These are phyloP conservation scores for Cephalopachus bancanus DNA, from an alignment of 2,797 vertebrate genomes.

Conservation along the genomic window DNA sequence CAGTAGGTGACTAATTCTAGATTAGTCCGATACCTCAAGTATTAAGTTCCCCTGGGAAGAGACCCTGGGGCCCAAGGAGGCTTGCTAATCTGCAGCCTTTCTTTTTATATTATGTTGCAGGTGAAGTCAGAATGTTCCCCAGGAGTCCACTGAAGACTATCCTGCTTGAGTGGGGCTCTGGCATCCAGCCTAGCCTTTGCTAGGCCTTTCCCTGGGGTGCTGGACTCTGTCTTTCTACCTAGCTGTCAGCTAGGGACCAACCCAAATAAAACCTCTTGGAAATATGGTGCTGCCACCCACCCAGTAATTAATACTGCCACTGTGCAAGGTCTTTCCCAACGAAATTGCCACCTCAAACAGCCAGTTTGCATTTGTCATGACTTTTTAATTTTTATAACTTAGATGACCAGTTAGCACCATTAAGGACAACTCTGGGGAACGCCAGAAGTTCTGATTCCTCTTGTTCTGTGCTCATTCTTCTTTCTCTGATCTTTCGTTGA, in stretches of 20 bases:
- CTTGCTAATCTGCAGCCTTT: background rate
- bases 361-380: constrained; percentile 29
- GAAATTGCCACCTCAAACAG: background rate
- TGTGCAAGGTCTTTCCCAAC: background rate
- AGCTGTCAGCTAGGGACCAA: background rate
- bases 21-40: background rate
- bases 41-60: background rate
- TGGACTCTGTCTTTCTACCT: background rate
- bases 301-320: background rate
- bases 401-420: background rate
- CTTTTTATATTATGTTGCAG: background rate
- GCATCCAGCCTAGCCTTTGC: background rate
- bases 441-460: background rate
- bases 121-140: background rate
- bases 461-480: background rate
- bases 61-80: background rate
- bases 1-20: background rate
- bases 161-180: background rate
- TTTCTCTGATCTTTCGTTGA: constrained; percentile 6
- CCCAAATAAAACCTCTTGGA: background rate
- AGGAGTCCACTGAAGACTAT: background rate
- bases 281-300: background rate
- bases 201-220: constrained; percentile 2
- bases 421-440: background rate
- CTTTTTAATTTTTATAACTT: background rate